Evolutionary conservation across 2,888 invertebrate genomes (phyloP), one percentile per base, ranked within the genome.

Genomic region (Loripinus fragilis): DNA sequence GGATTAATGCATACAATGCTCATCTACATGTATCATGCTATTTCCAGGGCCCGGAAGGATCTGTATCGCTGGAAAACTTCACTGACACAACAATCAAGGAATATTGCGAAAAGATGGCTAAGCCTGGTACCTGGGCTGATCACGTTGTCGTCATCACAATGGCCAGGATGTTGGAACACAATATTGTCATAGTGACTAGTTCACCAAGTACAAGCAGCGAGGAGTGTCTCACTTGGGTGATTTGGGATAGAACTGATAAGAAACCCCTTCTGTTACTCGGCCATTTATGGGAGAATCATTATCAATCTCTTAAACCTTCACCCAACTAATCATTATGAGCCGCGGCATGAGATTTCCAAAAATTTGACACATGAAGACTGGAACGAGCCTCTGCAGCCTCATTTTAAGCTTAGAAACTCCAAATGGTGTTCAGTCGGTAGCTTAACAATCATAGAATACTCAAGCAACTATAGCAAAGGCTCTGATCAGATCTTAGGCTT

Each of bases 271-370:
- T 38, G 20, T 66, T 66, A 15, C 23, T 35, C 1, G 38, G 66
- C 7, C 66, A 25, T 42, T 25, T 66, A 66, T 66, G 35, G 66
- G 66, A 66, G 25, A 66, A 66, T n/a, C 66, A 66, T 66, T 66
- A 66, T 25, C 35, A 66, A 23, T 38, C 66, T 23, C 30, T 66
- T 23, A 12, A 66, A 38, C 66, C 66, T n/a, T n/a, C n/a, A n/a
- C n/a, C n/a, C n/a, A n/a, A n/a, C n/a, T n/a, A n/a, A n/a, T n/a
- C n/a, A n/a, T n/a, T n/a, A n/a, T n/a, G n/a, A n/a, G n/a, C n/a
- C n/a, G n/a, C n/a, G n/a, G n/a, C n/a, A n/a, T n/a, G n/a, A n/a
- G n/a, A n/a, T n/a, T n/a, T n/a, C n/a, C n/a, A n/a, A n/a, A n/a
- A n/a, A n/a, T n/a, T n/a, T n/a, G n/a, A n/a, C n/a, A n/a, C n/a